Conservation (phyloP, 2,113 vertebrate species). For the Orcinus orca region DNA sequence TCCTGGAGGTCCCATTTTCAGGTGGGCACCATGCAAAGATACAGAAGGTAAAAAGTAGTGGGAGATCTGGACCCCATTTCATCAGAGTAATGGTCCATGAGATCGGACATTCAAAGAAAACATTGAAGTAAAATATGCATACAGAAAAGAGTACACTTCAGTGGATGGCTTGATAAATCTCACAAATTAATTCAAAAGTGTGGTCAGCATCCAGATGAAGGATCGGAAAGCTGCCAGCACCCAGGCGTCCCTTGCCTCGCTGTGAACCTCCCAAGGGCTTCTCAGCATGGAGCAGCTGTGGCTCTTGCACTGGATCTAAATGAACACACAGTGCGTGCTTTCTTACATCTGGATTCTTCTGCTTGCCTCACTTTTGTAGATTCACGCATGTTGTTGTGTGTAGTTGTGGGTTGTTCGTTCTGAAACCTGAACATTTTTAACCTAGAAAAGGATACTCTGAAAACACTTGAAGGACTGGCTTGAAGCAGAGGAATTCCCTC, state of each 20-base stretch:
- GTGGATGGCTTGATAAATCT: not conserved
- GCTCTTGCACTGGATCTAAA: too few relatives aligned
- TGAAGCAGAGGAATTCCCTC: fast-evolving
- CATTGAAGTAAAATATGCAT: too few relatives aligned
- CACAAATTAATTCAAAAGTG: fast-evolving
- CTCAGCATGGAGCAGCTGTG: fast-evolving
- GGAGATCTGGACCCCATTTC: not conserved
- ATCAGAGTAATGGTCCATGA: not conserved
- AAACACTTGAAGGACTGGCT: fast-evolving
- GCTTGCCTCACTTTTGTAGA: not conserved
- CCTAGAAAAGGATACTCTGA: not conserved
- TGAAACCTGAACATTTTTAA: not conserved
- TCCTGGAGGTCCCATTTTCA: not conserved
- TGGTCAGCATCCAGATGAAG: not conserved
- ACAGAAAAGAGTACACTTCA: not conserved
- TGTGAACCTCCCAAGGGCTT: too few relatives aligned
- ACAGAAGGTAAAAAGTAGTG: not conserved
- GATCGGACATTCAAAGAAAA: not conserved
- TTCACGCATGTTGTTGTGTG: not conserved
- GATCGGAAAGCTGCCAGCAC: fast-evolving
- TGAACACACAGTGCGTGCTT: fast-evolving
- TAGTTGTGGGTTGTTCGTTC: not conserved
- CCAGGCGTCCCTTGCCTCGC: not conserved
- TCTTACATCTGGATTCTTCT: not conserved
- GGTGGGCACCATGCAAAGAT: too few relatives aligned